Conservation (phyloP, 2,888 invertebrate species). For the Nomada ferruginata region DNA sequence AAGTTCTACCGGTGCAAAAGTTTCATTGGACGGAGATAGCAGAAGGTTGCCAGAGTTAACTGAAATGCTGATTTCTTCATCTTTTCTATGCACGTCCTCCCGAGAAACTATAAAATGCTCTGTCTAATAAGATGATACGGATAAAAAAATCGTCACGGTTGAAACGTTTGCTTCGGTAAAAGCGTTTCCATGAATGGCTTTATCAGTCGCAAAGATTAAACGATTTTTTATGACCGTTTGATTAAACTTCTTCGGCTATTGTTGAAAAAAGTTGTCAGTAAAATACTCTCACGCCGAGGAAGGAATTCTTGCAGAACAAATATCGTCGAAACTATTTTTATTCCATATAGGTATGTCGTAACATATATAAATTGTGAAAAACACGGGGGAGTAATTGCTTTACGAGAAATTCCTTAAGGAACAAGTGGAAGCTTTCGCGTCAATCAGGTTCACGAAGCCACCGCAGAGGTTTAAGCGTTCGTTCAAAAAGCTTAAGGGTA, state of each 20-base stretch:
- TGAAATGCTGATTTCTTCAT: constrained; percentile 48
- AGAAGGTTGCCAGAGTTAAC: constrained; percentile 44
- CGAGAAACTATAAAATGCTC: constrained; percentile 22
- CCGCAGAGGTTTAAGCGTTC: constrained; percentile 12
- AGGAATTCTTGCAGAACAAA: no score
- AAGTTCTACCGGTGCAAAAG: constrained; percentile 23
- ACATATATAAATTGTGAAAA: neutral
- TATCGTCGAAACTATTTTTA: no score
- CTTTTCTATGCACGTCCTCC: constrained; percentile 27
- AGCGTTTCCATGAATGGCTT: neutral
- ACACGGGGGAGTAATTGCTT: constrained; percentile 19
- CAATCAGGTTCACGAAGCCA: constrained; percentile 1
- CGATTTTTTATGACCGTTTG: no score
- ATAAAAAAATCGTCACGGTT: constrained; percentile 8
- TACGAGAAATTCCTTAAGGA: constrained; percentile 2
- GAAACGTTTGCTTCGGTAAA: neutral
- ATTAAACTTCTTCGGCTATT: no score
- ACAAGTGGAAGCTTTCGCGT: constrained; percentile 23
- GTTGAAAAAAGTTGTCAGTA: no score
- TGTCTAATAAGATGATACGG: constrained; percentile 1
- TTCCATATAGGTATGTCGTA: no score
- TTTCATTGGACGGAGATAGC: constrained; percentile 43
- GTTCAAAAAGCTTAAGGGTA: neutral
- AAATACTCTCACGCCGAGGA: no score
- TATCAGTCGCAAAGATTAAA: neutral